phyloP scores from a whole-genome alignment of 2,797 vertebrate species.

The Cryptoprocta ferox region DNA sequence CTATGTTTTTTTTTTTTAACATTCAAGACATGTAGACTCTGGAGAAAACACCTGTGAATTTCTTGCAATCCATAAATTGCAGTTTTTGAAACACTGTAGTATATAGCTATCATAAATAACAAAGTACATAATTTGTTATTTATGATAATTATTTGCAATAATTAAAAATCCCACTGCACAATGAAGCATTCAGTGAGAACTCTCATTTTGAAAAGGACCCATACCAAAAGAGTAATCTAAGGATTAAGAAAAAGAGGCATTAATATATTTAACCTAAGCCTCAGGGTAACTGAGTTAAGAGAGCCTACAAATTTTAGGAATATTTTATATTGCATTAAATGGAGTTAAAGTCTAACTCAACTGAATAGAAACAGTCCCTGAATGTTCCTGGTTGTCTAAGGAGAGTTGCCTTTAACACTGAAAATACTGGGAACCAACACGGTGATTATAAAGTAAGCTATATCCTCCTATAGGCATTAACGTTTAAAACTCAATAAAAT shows the following conservation, averaged over 20 bases:
- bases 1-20: conserved; percentile 35
- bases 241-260: background rate
- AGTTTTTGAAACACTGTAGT: background rate
- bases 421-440: background rate
- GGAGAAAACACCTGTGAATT: conserved; percentile 60
- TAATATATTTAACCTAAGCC: background rate
- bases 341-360: background rate
- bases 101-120: conserved; percentile 6
- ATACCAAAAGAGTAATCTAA: background rate
- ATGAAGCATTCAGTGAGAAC: background rate
- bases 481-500: background rate
- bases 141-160: no score
- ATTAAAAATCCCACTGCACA: background rate
- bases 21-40: background rate
- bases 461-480: background rate
- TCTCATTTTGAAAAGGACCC: background rate
- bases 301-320: background rate
- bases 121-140: no score
- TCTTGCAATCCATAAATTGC: background rate
- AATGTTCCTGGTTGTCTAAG: background rate
- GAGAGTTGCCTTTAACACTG: background rate
- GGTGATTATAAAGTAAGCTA: background rate
- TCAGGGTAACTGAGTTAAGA: background rate
- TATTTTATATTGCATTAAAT: background rate
- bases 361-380: background rate